phyloP scores from a whole-genome alignment of 2,113 vertebrate genomes.

The Hippocampus guttulatus region DNA sequence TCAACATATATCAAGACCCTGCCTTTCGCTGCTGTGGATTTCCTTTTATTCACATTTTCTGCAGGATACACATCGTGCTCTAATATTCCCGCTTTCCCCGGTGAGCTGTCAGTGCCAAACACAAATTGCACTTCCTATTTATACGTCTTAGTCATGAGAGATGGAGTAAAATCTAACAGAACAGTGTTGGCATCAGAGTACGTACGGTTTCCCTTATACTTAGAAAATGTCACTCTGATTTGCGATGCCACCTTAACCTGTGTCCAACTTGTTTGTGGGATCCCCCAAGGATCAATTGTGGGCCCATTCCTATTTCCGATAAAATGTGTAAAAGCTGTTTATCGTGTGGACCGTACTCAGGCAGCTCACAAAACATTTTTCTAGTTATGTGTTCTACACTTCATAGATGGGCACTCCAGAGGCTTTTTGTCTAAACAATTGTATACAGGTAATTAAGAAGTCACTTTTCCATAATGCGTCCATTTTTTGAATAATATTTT shows the following conservation, averaged over 20 bases:
- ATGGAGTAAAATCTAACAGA: neutral
- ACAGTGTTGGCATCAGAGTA: neutral
- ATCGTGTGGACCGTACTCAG: neutral
- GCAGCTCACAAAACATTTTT: no score
- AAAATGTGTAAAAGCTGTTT: neutral
- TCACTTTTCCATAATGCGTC: neutral
- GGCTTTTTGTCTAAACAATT: neutral
- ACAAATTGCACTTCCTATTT: neutral
- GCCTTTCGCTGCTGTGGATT: neutral
- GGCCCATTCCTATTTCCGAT: neutral
- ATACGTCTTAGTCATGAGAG: neutral
- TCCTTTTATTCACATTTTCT: neutral
- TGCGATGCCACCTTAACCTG: no score
- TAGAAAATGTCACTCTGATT: neutral
- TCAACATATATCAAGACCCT: neutral
- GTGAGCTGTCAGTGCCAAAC: neutral
- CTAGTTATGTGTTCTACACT: neutral
- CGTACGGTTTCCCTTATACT: neutral
- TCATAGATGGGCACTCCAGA: neutral
- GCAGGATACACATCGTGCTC: neutral
- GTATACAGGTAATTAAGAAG: neutral
- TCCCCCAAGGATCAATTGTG: neutral
- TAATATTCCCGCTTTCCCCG: neutral
- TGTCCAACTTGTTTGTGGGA: neutral
- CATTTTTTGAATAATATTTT: neutral